phyloP scores from a whole-genome alignment of 2,797 vertebrate species.

The Dicrostonyx torquatus region DNA sequence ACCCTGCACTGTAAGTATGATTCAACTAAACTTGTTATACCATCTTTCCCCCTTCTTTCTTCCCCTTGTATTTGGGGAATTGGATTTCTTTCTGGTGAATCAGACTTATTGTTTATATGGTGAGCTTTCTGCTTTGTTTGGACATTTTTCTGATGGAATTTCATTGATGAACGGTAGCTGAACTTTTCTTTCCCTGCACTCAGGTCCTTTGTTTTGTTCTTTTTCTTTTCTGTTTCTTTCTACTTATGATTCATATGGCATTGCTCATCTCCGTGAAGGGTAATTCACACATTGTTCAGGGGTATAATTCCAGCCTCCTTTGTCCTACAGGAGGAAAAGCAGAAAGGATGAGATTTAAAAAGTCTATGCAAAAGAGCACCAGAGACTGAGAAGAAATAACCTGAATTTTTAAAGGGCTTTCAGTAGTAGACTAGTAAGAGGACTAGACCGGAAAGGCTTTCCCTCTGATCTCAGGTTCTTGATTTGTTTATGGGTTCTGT shows the following conservation, averaged over 20 bases:
- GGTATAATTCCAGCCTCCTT: slow-evolving; percentile 25
- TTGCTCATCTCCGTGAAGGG: slow-evolving; percentile 8
- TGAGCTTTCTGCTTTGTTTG: slow-evolving; percentile 64
- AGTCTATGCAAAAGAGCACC: background rate
- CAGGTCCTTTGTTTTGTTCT: slow-evolving; percentile 1
- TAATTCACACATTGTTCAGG: slow-evolving; percentile 1
- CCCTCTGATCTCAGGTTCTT: background rate
- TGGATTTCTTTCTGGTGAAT: slow-evolving; percentile 58
- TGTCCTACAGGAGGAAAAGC: background rate
- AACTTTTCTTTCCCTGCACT: slow-evolving; percentile 54
- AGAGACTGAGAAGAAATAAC: background rate
- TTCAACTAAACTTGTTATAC: slow-evolving; percentile 65
- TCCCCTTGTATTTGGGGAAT: slow-evolving; percentile 67
- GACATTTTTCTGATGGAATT: slow-evolving; percentile 52
- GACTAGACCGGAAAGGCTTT: background rate
- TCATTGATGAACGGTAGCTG: slow-evolving; percentile 39
- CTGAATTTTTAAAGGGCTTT: slow-evolving; percentile 1
- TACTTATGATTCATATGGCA: background rate
- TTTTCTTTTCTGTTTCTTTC: slow-evolving; percentile 29
- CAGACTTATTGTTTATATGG: background rate
- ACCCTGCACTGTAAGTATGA: slow-evolving; percentile 22
- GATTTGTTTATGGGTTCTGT: slow-evolving; percentile 1
- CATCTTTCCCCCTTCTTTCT: slow-evolving; percentile 57
- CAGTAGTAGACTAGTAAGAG: background rate
- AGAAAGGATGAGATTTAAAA: background rate